Base-by-base conservation (phyloP, 2,888 invertebrate species). In the Fragum sueziense region DNA sequence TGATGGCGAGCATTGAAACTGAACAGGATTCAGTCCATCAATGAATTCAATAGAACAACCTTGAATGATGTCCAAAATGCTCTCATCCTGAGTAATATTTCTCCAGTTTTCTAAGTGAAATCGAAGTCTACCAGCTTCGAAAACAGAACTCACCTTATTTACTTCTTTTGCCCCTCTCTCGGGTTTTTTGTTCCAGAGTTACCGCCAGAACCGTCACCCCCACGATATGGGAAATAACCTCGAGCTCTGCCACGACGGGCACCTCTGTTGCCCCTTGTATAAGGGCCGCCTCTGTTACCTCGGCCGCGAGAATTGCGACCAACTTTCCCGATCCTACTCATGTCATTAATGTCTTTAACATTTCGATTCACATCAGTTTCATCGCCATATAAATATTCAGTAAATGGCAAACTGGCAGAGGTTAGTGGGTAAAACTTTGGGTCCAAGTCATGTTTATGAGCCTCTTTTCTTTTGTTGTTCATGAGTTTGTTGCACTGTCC, bases 261-360 rank as follows among this genome's bases (percentile, higher is more conserved):
- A 37, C 76, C 67, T 34, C 70, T n/a, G n/a, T n/a, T 20, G 33
- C n/a, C 67, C 57, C 20, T 71, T 57, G 37, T 34, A 54, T 71
- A 76, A n/a, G 57, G 71, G 29, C 17, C 47, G 52, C 34, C 52
- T 70, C 76, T 70, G 34, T 76, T 41, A 9, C 57, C 54, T 6
- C 61, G 11, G 17, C 59, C 68, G 31, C 51, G 29, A 25, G 20
- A n/a, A 29, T 37, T 14, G 7, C 47, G 14, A n/a, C 54, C 76
- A 57, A 33, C 31, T 47, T 68, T 74, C n/a, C n/a, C n/a, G n/a
- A 73, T 37, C n/a, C 37, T 33, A 34, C 62, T 71, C 57, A 79
- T 70, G n/a, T 79, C 82, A 20, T 76, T 72, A 31, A 76, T 76
- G 51, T 79, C 82, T 37, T 70, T 73, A 22, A 82, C 76, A 67